Evolutionary conservation across 2,888 invertebrate genomes (phyloP).

Genomic region (Lycaena phlaeas): DNA sequence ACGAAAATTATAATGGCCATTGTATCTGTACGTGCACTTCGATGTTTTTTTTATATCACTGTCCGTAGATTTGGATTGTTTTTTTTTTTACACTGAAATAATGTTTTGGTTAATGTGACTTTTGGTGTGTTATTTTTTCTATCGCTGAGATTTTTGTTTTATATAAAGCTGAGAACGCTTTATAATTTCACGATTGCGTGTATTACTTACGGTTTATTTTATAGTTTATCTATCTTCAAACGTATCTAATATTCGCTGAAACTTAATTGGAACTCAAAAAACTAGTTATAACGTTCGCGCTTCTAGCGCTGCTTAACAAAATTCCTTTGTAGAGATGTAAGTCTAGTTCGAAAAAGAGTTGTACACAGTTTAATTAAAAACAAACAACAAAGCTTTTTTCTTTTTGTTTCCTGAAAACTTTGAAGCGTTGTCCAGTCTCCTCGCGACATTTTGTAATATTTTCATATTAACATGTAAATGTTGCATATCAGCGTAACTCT

Average conservation of each 20-base stretch:
- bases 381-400: neutral
- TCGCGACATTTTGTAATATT: neutral
- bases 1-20: constrained; percentile 30
- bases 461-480: neutral
- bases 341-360: neutral
- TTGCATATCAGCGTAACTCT: no score
- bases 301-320: no score
- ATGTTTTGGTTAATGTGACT: neutral
- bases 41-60: constrained; percentile 13
- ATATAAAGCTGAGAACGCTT: no score
- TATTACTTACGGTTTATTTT: no score
- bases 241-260: no score
- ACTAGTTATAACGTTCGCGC: no score
- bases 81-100: neutral
- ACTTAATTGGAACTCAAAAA: no score
- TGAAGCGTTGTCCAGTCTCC: neutral
- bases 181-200: no score
- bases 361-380: neutral
- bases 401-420: neutral
- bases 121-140: neutral
- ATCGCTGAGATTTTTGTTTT: neutral
- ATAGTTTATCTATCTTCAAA: no score
- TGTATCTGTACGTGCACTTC: constrained; percentile 40
- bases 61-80: neutral
- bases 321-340: neutral